phyloP scores from a whole-genome alignment of 1,140 invertebrate species.

The Listronotus oregonensis region DNA sequence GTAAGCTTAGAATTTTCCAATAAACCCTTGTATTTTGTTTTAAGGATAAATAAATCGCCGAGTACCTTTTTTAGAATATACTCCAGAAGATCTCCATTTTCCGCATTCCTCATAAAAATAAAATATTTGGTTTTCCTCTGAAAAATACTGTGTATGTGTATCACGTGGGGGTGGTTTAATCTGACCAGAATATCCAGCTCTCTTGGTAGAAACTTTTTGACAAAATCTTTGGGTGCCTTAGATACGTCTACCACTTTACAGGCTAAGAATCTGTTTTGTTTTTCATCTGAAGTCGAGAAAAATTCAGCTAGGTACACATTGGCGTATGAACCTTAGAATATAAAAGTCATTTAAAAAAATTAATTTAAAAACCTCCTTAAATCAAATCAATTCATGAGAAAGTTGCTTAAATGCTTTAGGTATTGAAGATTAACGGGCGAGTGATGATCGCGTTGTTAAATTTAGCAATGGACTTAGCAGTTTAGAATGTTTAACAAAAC shows the following conservation, averaged over 20 bases:
- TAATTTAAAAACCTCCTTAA: background rate
- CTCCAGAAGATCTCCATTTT: conserved; percentile 71
- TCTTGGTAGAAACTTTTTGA: conserved; percentile 74
- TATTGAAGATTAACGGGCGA: too few species aligned
- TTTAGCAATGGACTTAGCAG: too few species aligned
- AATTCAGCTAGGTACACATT: conserved; percentile 68
- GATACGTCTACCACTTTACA: conserved; percentile 77
- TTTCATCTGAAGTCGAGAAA: conserved; percentile 48
- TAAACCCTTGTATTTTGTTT: too few species aligned
- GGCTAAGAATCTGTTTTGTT: conserved; percentile 59
- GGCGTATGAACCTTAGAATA: conserved; percentile 59
- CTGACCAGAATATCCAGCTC: conserved; percentile 73
- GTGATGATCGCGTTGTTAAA: too few species aligned
- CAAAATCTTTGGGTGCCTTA: conserved; percentile 72
- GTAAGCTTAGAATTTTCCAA: too few species aligned
- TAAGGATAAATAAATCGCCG: too few species aligned
- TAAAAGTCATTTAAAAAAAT: background rate
- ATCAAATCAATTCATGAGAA: too few species aligned
- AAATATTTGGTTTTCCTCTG: conserved; percentile 67
- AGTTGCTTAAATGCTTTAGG: too few species aligned
- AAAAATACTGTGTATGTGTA: conserved; percentile 72
- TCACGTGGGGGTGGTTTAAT: conserved; percentile 73
- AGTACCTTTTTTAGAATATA: conserved; percentile 62
- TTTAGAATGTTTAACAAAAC: too few species aligned
- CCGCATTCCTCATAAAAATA: conserved; percentile 71